Evolutionary conservation across 1,140 invertebrate species (phyloP).

Genomic region (Drosophila parabipectinata): DNA sequence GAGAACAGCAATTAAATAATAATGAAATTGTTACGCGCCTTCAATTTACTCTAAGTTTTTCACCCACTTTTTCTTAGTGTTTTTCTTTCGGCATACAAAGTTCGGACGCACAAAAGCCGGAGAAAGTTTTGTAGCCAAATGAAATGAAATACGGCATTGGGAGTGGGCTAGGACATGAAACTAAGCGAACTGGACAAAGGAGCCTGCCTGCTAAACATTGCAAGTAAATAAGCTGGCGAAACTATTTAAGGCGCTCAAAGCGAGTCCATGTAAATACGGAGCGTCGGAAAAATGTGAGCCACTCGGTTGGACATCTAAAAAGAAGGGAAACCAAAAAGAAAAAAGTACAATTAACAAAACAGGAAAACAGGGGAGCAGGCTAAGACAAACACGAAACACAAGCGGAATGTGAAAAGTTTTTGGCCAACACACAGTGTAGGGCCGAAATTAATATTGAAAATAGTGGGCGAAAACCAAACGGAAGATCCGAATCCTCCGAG

Average conservation of each 20-base stretch:
- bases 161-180: slow-evolving; percentile 25
- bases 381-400: slow-evolving; percentile 44
- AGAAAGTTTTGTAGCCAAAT: slow-evolving; percentile 50
- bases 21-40: slow-evolving; percentile 38
- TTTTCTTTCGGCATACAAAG: slow-evolving; percentile 23
- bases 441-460: slow-evolving; percentile 64
- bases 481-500: slow-evolving; percentile 1
- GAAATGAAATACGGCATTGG: slow-evolving; percentile 47
- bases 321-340: slow-evolving; percentile 37
- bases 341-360: slow-evolving; percentile 58
- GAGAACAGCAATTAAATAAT: slow-evolving; percentile 27
- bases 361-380: slow-evolving; percentile 7
- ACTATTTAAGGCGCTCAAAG: slow-evolving; percentile 40
- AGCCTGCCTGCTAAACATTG: slow-evolving; percentile 55
- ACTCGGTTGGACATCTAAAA: slow-evolving; percentile 24
- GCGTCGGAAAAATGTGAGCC: slow-evolving; percentile 52
- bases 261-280: slow-evolving; percentile 45
- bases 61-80: slow-evolving; percentile 37
- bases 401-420: slow-evolving; percentile 69
- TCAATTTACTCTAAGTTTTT: slow-evolving; percentile 35
- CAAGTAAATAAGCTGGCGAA: slow-evolving; percentile 65
- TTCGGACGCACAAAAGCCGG: slow-evolving; percentile 7
- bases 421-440: slow-evolving; percentile 12
- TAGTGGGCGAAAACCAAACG: slow-evolving; percentile 1
- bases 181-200: slow-evolving; percentile 26